Evolutionary conservation across 2,797 vertebrate species (phyloP).

Genomic region (Okamejei kenojei): DNA sequence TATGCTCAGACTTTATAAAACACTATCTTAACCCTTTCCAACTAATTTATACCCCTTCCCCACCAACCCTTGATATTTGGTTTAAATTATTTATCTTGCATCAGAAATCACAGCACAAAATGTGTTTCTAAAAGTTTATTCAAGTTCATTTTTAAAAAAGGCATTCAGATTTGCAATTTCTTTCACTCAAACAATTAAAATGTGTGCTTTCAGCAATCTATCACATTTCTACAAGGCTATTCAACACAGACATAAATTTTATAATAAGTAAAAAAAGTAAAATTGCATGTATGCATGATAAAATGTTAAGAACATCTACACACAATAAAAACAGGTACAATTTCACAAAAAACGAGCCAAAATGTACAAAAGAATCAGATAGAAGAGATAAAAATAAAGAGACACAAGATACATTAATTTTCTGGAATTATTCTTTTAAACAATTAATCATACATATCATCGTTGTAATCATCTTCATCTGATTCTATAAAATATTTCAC

Average conservation of each 20-base stretch:
- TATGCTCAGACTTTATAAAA: no score
- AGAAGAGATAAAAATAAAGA: constrained; percentile 67
- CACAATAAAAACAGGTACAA: constrained; percentile 91
- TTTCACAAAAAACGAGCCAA: constrained; percentile 82
- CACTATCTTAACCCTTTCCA: no score
- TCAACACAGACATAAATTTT: constrained; percentile 87
- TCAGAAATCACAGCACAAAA: constrained; percentile 43
- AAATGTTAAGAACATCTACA: constrained; percentile 93
- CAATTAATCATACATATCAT: constrained; percentile 89
- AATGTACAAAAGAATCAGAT: constrained; percentile 96
- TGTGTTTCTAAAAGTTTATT: constrained; percentile 83
- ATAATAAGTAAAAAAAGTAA: constrained; percentile 89
- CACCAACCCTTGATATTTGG: not conserved
- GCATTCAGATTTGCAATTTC: constrained; percentile 67
- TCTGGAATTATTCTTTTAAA: constrained; percentile 60
- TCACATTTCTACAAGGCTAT: constrained; percentile 90
- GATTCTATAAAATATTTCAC: constrained; percentile 91
- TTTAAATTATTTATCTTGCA: constrained; percentile 44
- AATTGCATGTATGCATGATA: constrained; percentile 82
- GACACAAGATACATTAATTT: constrained; percentile 60
- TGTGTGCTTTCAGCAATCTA: constrained; percentile 84
- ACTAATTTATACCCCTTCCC: no score
- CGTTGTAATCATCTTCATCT: constrained; percentile 76
- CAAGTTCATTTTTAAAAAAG: constrained; percentile 95
- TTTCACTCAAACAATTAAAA: constrained; percentile 85